These are phyloP conservation scores for Lycocerus yunnanus DNA, from an alignment of 2,888 invertebrate species.

Conservation along the genomic window DNA sequence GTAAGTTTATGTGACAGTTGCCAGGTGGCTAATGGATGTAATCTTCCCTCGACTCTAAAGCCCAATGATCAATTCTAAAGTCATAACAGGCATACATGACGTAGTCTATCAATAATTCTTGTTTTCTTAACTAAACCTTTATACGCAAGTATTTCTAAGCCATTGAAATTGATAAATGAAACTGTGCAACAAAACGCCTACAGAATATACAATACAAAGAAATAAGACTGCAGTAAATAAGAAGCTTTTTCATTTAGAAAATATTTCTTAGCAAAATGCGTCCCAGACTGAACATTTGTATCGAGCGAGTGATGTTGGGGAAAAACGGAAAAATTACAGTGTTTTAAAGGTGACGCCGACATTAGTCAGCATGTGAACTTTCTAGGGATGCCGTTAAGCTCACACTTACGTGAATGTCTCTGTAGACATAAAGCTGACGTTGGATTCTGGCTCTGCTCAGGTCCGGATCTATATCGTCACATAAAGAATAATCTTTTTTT, in stretches of 20 bases:
- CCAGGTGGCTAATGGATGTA: conserved; percentile 47
- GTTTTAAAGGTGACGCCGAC: conserved; percentile 41
- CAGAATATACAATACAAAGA: conserved; percentile 17
- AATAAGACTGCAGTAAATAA: conserved; percentile 32
- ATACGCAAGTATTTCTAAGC: neutral
- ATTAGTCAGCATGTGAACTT: conserved; percentile 36
- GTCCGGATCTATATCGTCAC: conserved; percentile 15
- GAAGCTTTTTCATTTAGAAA: conserved; percentile 36
- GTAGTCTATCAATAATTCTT: conserved; percentile 21
- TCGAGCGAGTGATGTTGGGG: conserved; percentile 36
- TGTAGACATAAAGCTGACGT: conserved; percentile 31
- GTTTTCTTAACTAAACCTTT: conserved; percentile 3
- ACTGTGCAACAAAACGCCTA: conserved; percentile 22
- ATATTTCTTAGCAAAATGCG: conserved; percentile 33
- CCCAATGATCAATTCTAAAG: conserved; percentile 38
- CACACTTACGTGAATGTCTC: conserved; percentile 31
- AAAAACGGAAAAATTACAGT: conserved; percentile 37
- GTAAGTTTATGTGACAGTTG: conserved; percentile 42
- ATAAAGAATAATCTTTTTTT: conserved; percentile 11
- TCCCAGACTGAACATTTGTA: conserved; percentile 32
- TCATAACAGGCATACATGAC: conserved; percentile 24
- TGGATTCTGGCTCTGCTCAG: conserved; percentile 20
- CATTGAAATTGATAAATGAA: conserved; percentile 17
- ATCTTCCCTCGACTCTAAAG: conserved; percentile 39
- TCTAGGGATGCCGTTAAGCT: conserved; percentile 30